These are phyloP conservation scores for Empis livida DNA, from an alignment of 2,888 invertebrate species.

Conservation along the genomic window DNA sequence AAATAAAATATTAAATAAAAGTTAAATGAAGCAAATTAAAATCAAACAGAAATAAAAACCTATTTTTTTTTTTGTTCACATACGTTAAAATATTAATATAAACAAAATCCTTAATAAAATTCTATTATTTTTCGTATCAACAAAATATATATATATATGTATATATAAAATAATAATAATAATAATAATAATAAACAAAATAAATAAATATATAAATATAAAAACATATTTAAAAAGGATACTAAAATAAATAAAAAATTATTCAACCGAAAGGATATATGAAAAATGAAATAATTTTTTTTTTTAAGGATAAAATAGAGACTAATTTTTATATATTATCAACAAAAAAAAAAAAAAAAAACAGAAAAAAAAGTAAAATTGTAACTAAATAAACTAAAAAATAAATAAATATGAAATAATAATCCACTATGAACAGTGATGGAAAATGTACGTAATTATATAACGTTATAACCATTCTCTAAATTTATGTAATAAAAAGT, in stretches of 20 bases:
- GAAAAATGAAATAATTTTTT: constrained; percentile 2
- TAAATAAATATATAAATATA: neutral
- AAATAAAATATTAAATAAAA: too few species aligned
- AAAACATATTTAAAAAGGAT: too few species aligned
- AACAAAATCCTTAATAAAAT: too few species aligned
- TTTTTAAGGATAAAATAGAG: constrained; percentile 3
- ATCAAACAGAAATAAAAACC: constrained; percentile 6
- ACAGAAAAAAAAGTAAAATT: constrained; percentile 13
- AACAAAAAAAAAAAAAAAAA: constrained; percentile 9
- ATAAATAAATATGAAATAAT: constrained; percentile 6
- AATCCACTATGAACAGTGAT: neutral
- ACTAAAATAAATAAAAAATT: neutral
- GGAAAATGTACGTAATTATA: too few species aligned
- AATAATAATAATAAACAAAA: constrained; percentile 1
- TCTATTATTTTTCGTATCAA: constrained; percentile 1
- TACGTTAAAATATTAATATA: too few species aligned
- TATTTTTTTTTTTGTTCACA: neutral
- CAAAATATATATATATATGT: constrained; percentile 2
- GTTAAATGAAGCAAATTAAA: neutral
- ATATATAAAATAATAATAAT: too few species aligned
- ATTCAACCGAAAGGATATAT: constrained; percentile 6
- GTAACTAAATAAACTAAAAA: neutral
- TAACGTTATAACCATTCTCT: too few species aligned
- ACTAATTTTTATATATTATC: constrained; percentile 10
- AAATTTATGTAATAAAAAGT: too few species aligned